Base-by-base conservation (phyloP, 2,797 vertebrate species). In the Clarias pachynema region DNA sequence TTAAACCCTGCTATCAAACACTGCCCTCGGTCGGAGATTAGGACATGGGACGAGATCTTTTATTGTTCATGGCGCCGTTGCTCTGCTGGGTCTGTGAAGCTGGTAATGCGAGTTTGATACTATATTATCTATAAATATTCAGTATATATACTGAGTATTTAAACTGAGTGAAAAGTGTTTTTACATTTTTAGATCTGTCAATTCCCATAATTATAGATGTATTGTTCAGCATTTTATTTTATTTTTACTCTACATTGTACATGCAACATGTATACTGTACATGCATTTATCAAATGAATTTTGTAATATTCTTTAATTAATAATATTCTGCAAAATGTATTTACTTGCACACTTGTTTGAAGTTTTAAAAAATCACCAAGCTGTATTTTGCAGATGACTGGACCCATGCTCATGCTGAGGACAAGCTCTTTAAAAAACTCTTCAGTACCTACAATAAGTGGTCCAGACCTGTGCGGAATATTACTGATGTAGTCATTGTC, bases 401-500 rank as follows among this genome's bases (percentile, higher is more conserved):
- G 91, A 92, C 88, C 0, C 92, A 86, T 7, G 91, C 91, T 16
- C 95, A 95, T 18, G 94, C 95, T 0, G 97, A 97, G 87, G 95
- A 97, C 3, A 90, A 93, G 0, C 96, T 98, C 90, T 97, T 97
- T 94, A 95, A 95, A 83, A 93, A 91, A 5, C 91, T 98, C 86
- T 98, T 97, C 57, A 87, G 83, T 0, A 90, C 94, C 65, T 97
- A 98, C 89, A 97, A 96, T 90, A 96, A 96, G 84, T 97, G 96
- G 97, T 96, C 96, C 0, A 93, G 97, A 66, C 97, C 97, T 0
- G 97, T 97, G 0, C 92, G 91, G 56, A 97, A 97, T 88, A 95
- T 95, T 85, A 95, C 94, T 0, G 96, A 97, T 0, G 96, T 97
- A 26, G 96, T 97, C 79, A 97, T 97, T 0, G 94, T 98, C 81